These are phyloP conservation scores for Nesometra sesokonis DNA, from an alignment of 35 echinoderm and acorn worm genomes.

Conservation along the genomic window DNA sequence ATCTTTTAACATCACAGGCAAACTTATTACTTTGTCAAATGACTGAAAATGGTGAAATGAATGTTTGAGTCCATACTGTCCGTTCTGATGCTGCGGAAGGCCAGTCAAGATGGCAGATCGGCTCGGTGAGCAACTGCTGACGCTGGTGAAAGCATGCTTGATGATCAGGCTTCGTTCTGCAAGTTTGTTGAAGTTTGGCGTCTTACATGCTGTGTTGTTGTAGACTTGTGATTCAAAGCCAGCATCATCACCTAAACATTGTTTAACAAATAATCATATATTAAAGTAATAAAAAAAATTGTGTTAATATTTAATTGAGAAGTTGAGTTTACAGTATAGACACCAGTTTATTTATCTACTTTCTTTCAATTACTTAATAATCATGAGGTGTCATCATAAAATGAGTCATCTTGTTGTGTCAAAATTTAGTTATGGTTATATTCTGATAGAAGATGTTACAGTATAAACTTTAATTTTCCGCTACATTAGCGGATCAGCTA, in stretches of 20 bases:
- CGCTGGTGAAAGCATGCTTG: constrained; percentile 71
- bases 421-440: too few relatives aligned
- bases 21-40: constrained; percentile 50
- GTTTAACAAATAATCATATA: too few relatives aligned
- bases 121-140: constrained; percentile 94
- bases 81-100: constrained; percentile 86
- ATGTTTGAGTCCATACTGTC: constrained; percentile 72
- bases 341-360: too few relatives aligned
- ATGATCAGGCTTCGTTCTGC: constrained; percentile 46
- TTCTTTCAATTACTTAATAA: too few relatives aligned
- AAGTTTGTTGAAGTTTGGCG: constrained; percentile 64
- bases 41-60: constrained; percentile 52
- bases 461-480: too few relatives aligned
- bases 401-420: too few relatives aligned
- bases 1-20: constrained; percentile 35
- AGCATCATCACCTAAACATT: constrained; percentile 63
- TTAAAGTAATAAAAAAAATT: too few relatives aligned
- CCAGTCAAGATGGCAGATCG: constrained; percentile 86
- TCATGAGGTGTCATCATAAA: too few relatives aligned
- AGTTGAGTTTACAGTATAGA: too few relatives aligned
- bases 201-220: constrained; percentile 80
- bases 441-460: too few relatives aligned
- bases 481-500: too few relatives aligned
- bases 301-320: too few relatives aligned
- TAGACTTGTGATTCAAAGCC: constrained; percentile 75